A percentile compares a stretch with the other conserved stretches of the same genome.
These are phyloP conservation scores for Ormyrus pomaceus DNA, from an alignment of 2,888 invertebrate genomes.

Conservation along the genomic window DNA sequence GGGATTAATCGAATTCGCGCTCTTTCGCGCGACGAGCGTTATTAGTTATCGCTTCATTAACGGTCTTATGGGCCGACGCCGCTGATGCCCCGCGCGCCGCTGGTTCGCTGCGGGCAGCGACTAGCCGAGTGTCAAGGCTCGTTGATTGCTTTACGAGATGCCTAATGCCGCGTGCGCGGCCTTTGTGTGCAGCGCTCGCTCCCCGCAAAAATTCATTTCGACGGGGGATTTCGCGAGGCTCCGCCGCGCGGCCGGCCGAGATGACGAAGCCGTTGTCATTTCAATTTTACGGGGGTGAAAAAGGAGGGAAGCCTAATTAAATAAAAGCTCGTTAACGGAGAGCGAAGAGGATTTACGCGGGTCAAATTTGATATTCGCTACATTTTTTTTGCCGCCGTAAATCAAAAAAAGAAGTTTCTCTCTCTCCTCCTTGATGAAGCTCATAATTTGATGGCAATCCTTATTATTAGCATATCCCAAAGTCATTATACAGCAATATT, in stretches of 20 bases:
- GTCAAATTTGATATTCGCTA: too few species aligned
- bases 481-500: conserved; percentile 24
- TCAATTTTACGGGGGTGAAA: too few species aligned
- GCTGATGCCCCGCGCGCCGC: not conserved
- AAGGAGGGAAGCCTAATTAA: too few species aligned
- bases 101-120: not conserved
- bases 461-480: conserved; percentile 27
- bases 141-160: conserved; percentile 24
- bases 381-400: not conserved
- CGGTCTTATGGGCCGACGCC: conserved; percentile 11
- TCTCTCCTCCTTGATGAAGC: not conserved
- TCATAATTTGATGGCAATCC: not conserved
- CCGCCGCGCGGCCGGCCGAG: too few species aligned
- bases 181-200: not conserved
- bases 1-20: conserved; percentile 42
- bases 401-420: not conserved
- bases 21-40: conserved; percentile 9
- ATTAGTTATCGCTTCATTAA: conserved; percentile 51
- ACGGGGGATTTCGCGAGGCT: too few species aligned
- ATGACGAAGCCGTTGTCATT: too few species aligned
- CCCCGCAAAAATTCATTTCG: not conserved
- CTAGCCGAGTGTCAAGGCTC: conserved; percentile 9
- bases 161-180: conserved; percentile 14
- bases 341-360: too few species aligned
- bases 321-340: too few species aligned